Base-by-base conservation (phyloP, 1,140 invertebrate genomes). In the Aphaenogaster rudis region DNA sequence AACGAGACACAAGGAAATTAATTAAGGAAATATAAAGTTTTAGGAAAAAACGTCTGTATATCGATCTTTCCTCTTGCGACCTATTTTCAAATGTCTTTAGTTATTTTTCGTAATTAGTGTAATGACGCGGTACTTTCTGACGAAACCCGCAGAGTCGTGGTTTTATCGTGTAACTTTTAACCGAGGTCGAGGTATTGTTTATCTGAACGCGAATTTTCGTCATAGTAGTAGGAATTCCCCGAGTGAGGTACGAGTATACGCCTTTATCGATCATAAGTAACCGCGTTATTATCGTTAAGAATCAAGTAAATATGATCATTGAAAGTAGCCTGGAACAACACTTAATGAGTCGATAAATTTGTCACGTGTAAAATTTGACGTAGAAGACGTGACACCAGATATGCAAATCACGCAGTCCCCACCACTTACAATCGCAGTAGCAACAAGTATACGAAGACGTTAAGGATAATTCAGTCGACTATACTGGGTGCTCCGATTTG, bases 201-300 rank as follows among this genome's bases (percentile, higher is more conserved):
- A 59, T 77, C 33, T 77, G 57, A 36, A 39, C 74, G 33, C 74
- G 5, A 77, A 77, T 66, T 79, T 79, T 79, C 77, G 57, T 79
- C 45, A 66, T 13, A 36, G 42, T 17, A 8, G 21, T 42, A 78
- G 77, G 77, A 66, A 79, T 79, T 79, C 42, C 59, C 59, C 42
- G 1, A 0, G 45, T 21, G 7, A n/a, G 21, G 39, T 61, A 77
- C 8, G 36, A 33, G 17, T 67, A 45, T 9, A n/a, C 6, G 2
- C 21, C 13, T 54, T 17, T 77, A 77, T 77, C 74, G 13, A 59
- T 59, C n/a, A 7, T 45, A 61, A 61, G 54, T 61, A 36, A 45
- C 21, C 15, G n/a, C 3, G 21, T 79, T 64, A 66, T 79, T 79
- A 79, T 79, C 33, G 11, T 78, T 17, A 9, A 21, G 21, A 7